phyloP scores from a whole-genome alignment of 2,113 vertebrate species.

The Callipepla squamata region DNA sequence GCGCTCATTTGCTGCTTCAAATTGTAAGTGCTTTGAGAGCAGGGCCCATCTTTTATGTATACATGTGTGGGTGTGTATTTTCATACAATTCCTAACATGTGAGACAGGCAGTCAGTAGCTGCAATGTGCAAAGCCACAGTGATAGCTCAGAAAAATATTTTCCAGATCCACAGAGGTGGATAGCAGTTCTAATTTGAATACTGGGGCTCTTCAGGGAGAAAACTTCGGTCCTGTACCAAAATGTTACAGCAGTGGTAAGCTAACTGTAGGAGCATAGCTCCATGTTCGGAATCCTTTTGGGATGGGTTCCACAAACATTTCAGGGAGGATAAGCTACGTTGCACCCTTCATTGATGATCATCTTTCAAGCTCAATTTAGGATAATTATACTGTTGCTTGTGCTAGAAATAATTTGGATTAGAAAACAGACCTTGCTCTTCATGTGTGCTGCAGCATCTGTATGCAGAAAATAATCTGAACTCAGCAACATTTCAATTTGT shows the following conservation, averaged over 20 bases:
- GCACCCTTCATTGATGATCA: not conserved
- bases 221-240: not conserved
- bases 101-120: not conserved
- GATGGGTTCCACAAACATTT: not conserved
- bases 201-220: not conserved
- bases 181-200: not conserved
- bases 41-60: not conserved
- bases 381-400: not conserved
- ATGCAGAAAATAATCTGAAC: not conserved
- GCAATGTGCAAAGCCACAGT: not conserved
- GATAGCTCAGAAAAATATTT: not conserved
- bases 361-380: not conserved
- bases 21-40: not conserved
- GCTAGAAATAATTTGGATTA: not conserved
- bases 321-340: not conserved
- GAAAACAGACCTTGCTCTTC: not conserved
- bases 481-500: not conserved
- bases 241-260: not conserved
- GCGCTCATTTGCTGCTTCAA: not conserved
- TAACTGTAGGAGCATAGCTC: not conserved
- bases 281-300: not conserved
- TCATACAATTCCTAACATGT: not conserved
- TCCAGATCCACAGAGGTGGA: not conserved
- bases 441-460: not conserved
- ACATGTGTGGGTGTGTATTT: not conserved